Conservation (phyloP, 1,140 invertebrate species). For the Nasonia giraulti region DNA sequence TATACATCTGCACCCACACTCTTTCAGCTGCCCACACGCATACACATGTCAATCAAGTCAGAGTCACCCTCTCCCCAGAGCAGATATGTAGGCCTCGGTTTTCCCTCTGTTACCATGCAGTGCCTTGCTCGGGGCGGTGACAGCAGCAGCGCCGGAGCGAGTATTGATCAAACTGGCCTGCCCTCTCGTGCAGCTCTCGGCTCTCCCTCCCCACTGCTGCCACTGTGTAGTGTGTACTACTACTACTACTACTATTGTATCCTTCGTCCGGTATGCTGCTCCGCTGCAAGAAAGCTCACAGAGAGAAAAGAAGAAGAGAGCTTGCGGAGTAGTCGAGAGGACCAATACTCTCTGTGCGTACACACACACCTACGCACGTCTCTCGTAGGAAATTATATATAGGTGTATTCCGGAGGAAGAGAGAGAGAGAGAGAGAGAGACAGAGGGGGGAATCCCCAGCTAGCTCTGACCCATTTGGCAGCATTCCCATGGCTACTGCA, state of each 20-base stretch:
- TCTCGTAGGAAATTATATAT: neutral
- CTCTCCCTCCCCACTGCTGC: neutral
- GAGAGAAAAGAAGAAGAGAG: neutral
- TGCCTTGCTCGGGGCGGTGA: slow-evolving; percentile 8
- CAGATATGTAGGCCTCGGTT: slow-evolving; percentile 38
- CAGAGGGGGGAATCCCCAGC: neutral
- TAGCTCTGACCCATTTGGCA: slow-evolving; percentile 34
- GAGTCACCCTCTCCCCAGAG: slow-evolving; percentile 22
- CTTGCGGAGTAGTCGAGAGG: neutral
- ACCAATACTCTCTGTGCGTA: neutral
- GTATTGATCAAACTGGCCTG: slow-evolving; percentile 34
- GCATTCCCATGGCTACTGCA: neutral
- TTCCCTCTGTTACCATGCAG: slow-evolving; percentile 30
- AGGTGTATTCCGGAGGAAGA: neutral
- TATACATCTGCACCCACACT: neutral
- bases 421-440: neutral
- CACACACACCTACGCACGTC: neutral
- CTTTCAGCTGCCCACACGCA: neutral
- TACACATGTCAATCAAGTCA: neutral
- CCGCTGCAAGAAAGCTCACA: neutral
- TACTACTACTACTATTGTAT: neutral
- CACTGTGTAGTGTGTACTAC: neutral
- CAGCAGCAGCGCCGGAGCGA: neutral
- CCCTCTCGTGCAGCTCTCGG: neutral
- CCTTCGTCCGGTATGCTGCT: neutral